phyloP scores from a whole-genome alignment of 2,113 vertebrate species.

The Nycticorax nycticorax region DNA sequence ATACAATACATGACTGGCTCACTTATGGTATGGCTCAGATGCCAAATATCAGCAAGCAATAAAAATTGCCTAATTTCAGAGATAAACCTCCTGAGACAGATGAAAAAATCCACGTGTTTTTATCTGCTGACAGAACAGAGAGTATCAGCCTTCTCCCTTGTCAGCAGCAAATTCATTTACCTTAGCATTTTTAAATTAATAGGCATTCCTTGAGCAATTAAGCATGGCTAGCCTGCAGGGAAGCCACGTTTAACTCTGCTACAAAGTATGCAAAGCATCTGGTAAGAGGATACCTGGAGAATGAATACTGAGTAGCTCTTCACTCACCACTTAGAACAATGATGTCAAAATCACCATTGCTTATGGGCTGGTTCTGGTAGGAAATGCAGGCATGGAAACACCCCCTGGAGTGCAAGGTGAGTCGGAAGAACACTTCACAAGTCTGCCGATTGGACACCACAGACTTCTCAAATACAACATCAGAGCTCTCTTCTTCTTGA shows the following conservation, averaged over 20 bases:
- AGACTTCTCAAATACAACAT: constrained; percentile 85
- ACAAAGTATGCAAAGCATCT: not conserved
- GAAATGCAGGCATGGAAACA: constrained; percentile 93
- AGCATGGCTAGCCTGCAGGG: not conserved
- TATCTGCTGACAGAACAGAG: not conserved
- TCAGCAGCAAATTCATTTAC: not conserved
- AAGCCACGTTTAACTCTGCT: not conserved
- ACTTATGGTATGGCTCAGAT: not conserved
- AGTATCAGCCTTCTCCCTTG: not conserved
- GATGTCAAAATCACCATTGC: constrained; percentile 97
- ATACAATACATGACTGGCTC: not conserved
- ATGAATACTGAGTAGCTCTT: not conserved
- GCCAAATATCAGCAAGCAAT: not conserved
- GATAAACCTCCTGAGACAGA: not conserved
- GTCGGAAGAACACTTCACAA: constrained; percentile 88
- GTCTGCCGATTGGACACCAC: constrained; percentile 87
- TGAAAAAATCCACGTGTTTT: not conserved
- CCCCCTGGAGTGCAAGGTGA: constrained; percentile 87
- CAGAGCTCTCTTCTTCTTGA: constrained; percentile 84
- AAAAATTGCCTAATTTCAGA: not conserved
- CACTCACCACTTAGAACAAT: constrained; percentile 95
- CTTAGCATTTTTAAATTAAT: not conserved
- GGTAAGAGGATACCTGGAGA: not conserved
- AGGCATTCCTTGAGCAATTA: not conserved
- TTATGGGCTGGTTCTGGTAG: constrained; percentile 93